phyloP scores from a whole-genome alignment of 1,140 invertebrate species.

The Drosophila bocki region DNA sequence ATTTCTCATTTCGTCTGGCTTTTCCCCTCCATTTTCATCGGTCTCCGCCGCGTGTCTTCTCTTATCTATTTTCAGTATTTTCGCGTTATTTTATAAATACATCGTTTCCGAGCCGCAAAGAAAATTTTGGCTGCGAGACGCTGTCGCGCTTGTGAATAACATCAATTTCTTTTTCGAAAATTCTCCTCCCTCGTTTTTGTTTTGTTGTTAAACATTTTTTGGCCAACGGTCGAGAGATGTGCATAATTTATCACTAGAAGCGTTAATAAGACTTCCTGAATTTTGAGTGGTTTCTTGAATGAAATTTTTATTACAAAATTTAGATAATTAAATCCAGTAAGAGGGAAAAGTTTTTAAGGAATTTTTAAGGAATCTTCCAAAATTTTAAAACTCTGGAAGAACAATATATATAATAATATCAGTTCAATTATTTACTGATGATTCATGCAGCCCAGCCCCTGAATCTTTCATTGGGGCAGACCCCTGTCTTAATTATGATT shows the following conservation, averaged over 20 bases:
- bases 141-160: slow-evolving; percentile 42
- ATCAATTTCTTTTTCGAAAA: slow-evolving; percentile 36
- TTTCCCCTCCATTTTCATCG: slow-evolving; percentile 27
- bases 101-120: slow-evolving; percentile 23
- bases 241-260: slow-evolving; percentile 40
- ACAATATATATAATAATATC: background rate
- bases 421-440: background rate
- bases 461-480: slow-evolving; percentile 24
- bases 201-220: slow-evolving; percentile 68
- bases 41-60: slow-evolving; percentile 27
- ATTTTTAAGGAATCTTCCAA: background rate
- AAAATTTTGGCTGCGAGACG: slow-evolving; percentile 38
- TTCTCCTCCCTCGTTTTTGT: slow-evolving; percentile 13
- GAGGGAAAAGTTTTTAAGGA: background rate
- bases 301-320: slow-evolving; percentile 2
- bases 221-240: slow-evolving; percentile 4
- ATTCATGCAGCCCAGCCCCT: background rate
- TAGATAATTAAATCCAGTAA: background rate
- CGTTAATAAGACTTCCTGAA: slow-evolving; percentile 13
- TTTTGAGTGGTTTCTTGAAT: slow-evolving; percentile 8
- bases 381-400: background rate
- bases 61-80: slow-evolving; percentile 65
- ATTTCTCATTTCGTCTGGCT: slow-evolving; percentile 50
- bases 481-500: slow-evolving; percentile 22
- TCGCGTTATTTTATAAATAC: slow-evolving; percentile 67